phyloP scores from a whole-genome alignment of 2,888 invertebrate genomes.

The Adineta ricciae region DNA sequence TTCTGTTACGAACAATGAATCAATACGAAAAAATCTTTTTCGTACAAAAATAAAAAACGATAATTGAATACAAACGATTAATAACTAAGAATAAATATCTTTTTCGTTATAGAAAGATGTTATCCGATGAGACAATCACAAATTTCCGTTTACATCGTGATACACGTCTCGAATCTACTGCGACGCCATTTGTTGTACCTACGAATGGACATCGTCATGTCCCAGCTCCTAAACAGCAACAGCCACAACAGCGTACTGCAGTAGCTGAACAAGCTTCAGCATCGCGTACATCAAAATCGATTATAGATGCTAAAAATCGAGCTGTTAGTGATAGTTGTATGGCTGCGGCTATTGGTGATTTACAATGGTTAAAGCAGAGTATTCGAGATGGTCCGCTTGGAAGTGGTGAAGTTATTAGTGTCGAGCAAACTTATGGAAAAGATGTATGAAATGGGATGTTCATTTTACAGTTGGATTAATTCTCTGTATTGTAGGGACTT shows the following conservation, averaged over 20 bases:
- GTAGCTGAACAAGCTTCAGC: background rate
- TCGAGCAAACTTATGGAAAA: constrained; percentile 44
- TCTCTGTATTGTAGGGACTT: constrained; percentile 38
- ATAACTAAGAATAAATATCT: background rate
- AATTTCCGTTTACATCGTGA: background rate
- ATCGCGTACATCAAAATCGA: constrained; percentile 7
- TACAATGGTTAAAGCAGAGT: constrained; percentile 48
- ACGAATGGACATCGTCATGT: background rate
- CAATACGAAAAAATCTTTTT: too few species aligned
- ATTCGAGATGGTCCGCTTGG: constrained; percentile 38
- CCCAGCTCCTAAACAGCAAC: background rate
- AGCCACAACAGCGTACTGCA: background rate
- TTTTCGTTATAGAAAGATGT: background rate
- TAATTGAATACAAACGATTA: too few species aligned
- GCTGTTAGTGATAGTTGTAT: constrained; percentile 46
- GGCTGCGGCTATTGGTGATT: constrained; percentile 50
- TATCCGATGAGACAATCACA: background rate
- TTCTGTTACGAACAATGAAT: background rate
- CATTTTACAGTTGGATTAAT: background rate
- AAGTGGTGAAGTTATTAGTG: constrained; percentile 36
- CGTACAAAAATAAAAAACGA: too few species aligned
- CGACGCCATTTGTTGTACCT: background rate
- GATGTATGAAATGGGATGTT: constrained; percentile 41
- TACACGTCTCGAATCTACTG: background rate
- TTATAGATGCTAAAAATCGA: constrained; percentile 12